phyloP scores from a whole-genome alignment of 2,888 invertebrate species.

The Lymantria dispar region DNA sequence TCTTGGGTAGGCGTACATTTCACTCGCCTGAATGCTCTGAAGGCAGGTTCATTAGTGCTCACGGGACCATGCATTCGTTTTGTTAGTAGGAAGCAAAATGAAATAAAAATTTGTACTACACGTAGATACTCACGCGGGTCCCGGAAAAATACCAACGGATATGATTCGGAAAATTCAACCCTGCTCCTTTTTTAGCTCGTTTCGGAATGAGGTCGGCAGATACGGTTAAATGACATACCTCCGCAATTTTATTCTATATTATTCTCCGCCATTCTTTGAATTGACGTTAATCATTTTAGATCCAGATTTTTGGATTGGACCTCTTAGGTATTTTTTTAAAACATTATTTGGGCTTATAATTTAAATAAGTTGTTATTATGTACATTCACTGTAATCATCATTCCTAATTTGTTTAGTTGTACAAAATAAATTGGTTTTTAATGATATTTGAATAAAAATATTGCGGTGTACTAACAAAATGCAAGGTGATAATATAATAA shows the following conservation, averaged over 20 bases:
- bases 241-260: constrained; percentile 26
- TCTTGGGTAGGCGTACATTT: constrained; percentile 36
- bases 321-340: not conserved
- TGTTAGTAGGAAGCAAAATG: constrained; percentile 45
- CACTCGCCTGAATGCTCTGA: constrained; percentile 45
- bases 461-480: no score
- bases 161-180: constrained; percentile 45
- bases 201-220: constrained; percentile 23
- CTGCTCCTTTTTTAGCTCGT: constrained; percentile 27
- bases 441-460: no score
- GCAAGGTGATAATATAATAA: no score
- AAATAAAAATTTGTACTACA: constrained; percentile 41
- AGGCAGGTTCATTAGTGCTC: constrained; percentile 62
- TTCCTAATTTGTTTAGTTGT: no score
- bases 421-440: no score
- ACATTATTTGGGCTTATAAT: not conserved
- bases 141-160: constrained; percentile 40
- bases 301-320: not conserved
- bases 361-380: no score
- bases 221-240: constrained; percentile 31
- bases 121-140: constrained; percentile 27
- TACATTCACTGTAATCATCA: no score
- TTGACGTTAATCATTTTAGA: constrained; percentile 6
- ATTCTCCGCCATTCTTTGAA: constrained; percentile 22
- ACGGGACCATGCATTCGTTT: constrained; percentile 51